Evolutionary conservation across 2,797 vertebrate genomes (phyloP).

Genomic region (Typhlichthys subterraneus): DNA sequence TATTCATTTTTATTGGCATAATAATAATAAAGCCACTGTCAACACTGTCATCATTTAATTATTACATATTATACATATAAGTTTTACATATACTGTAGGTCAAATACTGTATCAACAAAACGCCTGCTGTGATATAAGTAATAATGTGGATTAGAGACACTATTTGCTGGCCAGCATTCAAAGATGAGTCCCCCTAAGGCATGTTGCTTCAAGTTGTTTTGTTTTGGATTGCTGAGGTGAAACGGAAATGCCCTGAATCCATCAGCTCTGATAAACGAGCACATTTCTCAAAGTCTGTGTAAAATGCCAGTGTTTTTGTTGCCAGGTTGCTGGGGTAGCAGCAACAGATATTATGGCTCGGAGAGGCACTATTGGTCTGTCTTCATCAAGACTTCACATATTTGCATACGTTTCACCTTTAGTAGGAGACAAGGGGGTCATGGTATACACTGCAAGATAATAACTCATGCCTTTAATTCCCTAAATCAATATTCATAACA

Average conservation of each 20-base stretch:
- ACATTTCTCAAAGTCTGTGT: conserved; percentile 56
- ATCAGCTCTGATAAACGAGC: conserved; percentile 65
- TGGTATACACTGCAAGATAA: no score
- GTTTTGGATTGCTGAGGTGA: conserved; percentile 52
- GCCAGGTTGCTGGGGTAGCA: conserved; percentile 55
- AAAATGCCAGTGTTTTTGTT: conserved; percentile 57
- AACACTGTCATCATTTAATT: neutral
- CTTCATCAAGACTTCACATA: conserved; percentile 50
- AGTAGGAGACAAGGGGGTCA: neutral
- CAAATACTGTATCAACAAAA: neutral
- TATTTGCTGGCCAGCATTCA: conserved; percentile 45
- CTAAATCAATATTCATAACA: no score
- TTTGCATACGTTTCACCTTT: conserved; percentile 13
- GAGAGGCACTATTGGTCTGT: conserved; percentile 42
- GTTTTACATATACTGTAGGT: no score
- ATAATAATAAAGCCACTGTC: no score
- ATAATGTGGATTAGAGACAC: neutral
- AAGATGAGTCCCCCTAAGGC: conserved; percentile 27
- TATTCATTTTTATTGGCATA: neutral
- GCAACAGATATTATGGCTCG: conserved; percentile 66
- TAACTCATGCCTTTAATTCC: no score
- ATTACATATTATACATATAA: neutral
- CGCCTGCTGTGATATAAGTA: neutral
- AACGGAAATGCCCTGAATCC: conserved; percentile 64
- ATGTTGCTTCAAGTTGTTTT: conserved; percentile 37